These are phyloP conservation scores for Anser brachyrhynchus DNA, from an alignment of 2,113 vertebrate genomes.

Conservation along the genomic window DNA sequence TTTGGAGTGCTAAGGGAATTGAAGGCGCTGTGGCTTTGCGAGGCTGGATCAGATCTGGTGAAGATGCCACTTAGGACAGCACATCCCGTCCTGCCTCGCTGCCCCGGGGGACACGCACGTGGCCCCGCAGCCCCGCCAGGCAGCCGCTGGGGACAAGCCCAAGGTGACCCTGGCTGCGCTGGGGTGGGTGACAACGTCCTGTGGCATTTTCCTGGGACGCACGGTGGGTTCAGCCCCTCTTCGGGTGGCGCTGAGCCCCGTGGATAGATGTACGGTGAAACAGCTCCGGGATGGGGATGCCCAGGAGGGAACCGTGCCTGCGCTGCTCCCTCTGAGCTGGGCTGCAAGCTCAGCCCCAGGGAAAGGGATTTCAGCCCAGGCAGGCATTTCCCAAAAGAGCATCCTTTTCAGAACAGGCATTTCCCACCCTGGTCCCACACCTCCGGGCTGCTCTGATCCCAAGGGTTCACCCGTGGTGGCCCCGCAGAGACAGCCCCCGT, in stretches of 20 bases:
- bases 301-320: neutral
- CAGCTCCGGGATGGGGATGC: neutral
- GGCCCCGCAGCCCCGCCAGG: neutral
- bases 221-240: accelerated
- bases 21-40: constrained; percentile 65
- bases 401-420: neutral
- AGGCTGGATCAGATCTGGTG: constrained; percentile 68
- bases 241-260: neutral
- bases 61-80: constrained; percentile 60
- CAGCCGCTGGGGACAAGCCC: neutral
- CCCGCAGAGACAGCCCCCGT: neutral
- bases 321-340: neutral
- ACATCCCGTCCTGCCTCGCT: neutral
- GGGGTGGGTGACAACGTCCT: neutral
- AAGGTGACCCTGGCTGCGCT: neutral
- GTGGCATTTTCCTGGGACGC: neutral
- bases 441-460: neutral
- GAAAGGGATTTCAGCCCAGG: neutral
- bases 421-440: neutral
- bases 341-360: neutral
- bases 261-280: neutral
- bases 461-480: neutral
- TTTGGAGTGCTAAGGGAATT: constrained; percentile 72
- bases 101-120: constrained; percentile 1
- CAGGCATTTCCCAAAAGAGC: neutral